A percentile compares a stretch with the other conserved stretches of the same genome.
phyloP scores from a whole-genome alignment of 2,888 invertebrate species.

The Frankliniella fusca region DNA sequence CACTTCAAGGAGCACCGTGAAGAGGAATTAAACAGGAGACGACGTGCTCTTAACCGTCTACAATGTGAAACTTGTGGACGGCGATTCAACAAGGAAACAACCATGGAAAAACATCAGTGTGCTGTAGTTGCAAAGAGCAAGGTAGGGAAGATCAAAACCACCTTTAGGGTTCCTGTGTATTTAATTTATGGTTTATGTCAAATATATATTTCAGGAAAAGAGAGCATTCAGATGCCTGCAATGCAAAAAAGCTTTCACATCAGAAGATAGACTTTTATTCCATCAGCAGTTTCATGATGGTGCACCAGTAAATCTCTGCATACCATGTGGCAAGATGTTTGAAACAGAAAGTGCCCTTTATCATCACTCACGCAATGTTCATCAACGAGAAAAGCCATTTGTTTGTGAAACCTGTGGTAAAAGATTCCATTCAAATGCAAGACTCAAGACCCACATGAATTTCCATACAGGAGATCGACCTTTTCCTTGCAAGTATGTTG shows the following conservation, averaged over 20 bases:
- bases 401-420: neutral
- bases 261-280: neutral
- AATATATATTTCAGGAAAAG: neutral
- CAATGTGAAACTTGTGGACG: conserved; percentile 33
- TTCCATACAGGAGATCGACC: conserved; percentile 35
- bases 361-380: conserved; percentile 35
- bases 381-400: conserved; percentile 32
- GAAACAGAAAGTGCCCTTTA: conserved; percentile 36
- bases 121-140: conserved; percentile 6
- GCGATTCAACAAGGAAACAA: conserved; percentile 31
- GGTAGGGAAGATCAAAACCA: neutral
- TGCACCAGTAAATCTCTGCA: conserved; percentile 33
- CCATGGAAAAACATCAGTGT: conserved; percentile 27
- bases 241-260: neutral
- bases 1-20: conserved; percentile 34
- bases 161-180: neutral
- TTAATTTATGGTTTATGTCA: neutral
- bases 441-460: conserved; percentile 33
- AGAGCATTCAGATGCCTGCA: neutral
- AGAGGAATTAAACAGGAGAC: conserved; percentile 27
- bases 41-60: neutral
- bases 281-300: conserved; percentile 34
- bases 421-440: conserved; percentile 32
- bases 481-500: conserved; percentile 32
- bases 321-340: conserved; percentile 34